phyloP scores from a whole-genome alignment of 2,113 vertebrate genomes.

The Coryphaenoides rupestris region DNA sequence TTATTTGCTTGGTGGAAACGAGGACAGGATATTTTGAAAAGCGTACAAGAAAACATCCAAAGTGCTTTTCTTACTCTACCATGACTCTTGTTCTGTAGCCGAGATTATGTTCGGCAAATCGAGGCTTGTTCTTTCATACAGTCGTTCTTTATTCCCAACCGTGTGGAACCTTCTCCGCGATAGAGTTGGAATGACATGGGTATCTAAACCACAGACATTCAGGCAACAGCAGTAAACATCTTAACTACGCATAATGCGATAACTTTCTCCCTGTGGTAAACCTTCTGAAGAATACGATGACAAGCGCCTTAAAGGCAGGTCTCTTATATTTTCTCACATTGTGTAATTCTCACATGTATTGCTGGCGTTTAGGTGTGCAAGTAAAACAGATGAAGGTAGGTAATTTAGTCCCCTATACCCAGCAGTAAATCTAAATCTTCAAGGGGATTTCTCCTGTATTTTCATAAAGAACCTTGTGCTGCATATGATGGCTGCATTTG shows the following conservation, averaged over 20 bases:
- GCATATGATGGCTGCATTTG: not conserved
- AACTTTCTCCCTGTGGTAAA: constrained; percentile 28
- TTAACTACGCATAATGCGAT: constrained; percentile 23
- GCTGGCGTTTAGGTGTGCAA: constrained; percentile 10
- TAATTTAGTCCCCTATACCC: constrained; percentile 11
- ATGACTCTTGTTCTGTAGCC: constrained; percentile 40
- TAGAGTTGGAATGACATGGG: constrained; percentile 52
- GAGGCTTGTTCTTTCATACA: not conserved
- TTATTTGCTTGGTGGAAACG: constrained; percentile 49
- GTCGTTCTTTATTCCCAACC: too few relatives aligned
- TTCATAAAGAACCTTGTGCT: not conserved
- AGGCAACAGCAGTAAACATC: constrained; percentile 37
- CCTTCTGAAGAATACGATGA: constrained; percentile 21
- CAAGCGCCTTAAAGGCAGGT: constrained; percentile 17
- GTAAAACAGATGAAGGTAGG: constrained; percentile 10
- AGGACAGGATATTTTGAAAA: constrained; percentile 64
- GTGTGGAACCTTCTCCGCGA: constrained; percentile 45
- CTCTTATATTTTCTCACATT: not conserved
- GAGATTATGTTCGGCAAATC: constrained; percentile 39
- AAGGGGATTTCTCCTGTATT: not conserved
- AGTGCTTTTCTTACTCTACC: constrained; percentile 50
- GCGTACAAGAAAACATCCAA: constrained; percentile 33
- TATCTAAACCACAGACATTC: constrained; percentile 52
- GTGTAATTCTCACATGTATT: constrained; percentile 16
- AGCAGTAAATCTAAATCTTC: constrained; percentile 21